These are phyloP conservation scores for Carollia perspicillata DNA, from an alignment of 2,113 vertebrate species.

Conservation along the genomic window DNA sequence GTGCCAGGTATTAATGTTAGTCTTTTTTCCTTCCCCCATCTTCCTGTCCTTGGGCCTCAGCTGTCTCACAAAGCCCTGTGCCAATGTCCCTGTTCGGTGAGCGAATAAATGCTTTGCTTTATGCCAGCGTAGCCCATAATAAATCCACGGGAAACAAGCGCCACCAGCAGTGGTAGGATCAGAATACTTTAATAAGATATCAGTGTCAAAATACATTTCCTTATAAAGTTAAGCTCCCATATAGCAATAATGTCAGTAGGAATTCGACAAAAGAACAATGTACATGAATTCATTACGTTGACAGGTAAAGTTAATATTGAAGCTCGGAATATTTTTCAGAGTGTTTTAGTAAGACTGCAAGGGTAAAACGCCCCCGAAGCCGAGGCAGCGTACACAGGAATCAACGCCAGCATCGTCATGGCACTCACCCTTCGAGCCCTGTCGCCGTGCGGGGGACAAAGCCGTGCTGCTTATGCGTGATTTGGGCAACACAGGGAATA, in stretches of 20 bases:
- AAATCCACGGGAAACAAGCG: constrained; percentile 77
- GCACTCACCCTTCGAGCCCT: constrained; percentile 85
- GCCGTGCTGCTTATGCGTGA: constrained; percentile 19
- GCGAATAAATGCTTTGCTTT: constrained; percentile 77
- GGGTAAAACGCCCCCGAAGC: constrained; percentile 83
- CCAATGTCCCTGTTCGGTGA: constrained; percentile 76
- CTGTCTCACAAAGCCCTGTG: constrained; percentile 69
- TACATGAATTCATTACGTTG: constrained; percentile 87
- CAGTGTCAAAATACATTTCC: constrained; percentile 99
- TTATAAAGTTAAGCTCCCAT: constrained; percentile 92
- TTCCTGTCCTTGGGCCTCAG: background rate
- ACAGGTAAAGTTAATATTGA: constrained; percentile 88
- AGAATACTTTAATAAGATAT: constrained; percentile 98
- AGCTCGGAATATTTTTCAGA: constrained; percentile 83
- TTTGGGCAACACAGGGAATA: background rate
- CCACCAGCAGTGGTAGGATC: constrained; percentile 84
- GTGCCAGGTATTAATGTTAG: background rate
- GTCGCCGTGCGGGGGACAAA: constrained; percentile 50
- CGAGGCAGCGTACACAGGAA: constrained; percentile 79
- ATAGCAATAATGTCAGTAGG: constrained; percentile 91
- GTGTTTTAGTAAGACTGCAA: constrained; percentile 85
- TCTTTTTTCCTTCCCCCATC: background rate
- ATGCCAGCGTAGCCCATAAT: constrained; percentile 68
- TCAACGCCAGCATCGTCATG: constrained; percentile 72
- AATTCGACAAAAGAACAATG: constrained; percentile 85